Evolutionary conservation across 2,113 vertebrate genomes (phyloP), one percentile per base, ranked within the genome.

Genomic region (Pycnonotus jocosus): DNA sequence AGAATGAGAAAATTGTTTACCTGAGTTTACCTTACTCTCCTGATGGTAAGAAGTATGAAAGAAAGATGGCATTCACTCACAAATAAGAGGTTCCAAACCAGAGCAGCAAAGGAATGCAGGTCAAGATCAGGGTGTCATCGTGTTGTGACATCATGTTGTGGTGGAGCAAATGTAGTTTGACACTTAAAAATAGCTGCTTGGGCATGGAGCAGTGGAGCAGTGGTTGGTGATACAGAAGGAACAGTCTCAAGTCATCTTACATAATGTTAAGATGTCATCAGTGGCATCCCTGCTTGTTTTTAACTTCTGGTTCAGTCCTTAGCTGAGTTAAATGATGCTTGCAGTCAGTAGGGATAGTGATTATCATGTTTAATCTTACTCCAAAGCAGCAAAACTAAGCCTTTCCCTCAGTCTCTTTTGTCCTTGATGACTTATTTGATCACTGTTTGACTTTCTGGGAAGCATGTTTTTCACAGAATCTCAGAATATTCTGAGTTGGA

Each of bases 101-200:
- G 78, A 71, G 35, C 60, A 81, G 76, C 33, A 57, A 70, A 85
- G 53, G 82, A 92, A 93, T 64, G 76, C 48, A 78, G 79, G 73
- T 94, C 57, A 86, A 37, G 47, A n/a, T 54, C 64, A 71, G 48
- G 38, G 47, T 70, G 62, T 83, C 35, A 15, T 48, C 0, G 0
- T 83, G 22, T 21, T 90, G 37, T 79, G 71, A 37, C 37, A 35
- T 17, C 30, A 6, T 5, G 1, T 70, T 45, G 33, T 22, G 35
- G 16, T 50, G 13, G 42, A 86, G 21, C 56, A 92, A 69, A 62
- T 3, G 2, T 16, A 18, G 50, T 28, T 86, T 0, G 0, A 10
- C 8, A 19, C 24, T n/a, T n/a, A 74, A 15, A 0, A 0, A 56
- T 17, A 25, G 24, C 10, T 9, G 1, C 44, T 86, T 81, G 72